Percentiles rank a stretch among this genome's conserved stretches.
These are phyloP conservation scores for Anoura caudifer DNA, from an alignment of 2,113 vertebrate genomes.

Conservation along the genomic window DNA sequence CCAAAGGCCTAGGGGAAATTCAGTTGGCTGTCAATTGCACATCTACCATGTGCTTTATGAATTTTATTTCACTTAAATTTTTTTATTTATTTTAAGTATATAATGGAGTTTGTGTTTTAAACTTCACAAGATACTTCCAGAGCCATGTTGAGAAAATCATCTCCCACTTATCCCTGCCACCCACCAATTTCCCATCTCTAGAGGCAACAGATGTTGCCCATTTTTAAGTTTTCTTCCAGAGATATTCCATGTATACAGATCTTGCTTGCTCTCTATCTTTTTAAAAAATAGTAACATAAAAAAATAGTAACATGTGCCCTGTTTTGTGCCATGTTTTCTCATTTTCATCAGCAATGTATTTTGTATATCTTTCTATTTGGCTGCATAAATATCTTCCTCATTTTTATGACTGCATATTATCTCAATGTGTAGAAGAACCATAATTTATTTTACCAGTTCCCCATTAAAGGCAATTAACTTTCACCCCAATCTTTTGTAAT, in stretches of 20 bases:
- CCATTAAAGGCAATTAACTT: neutral
- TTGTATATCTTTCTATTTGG: neutral
- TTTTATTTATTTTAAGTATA: neutral
- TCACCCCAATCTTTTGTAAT: neutral
- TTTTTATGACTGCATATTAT: neutral
- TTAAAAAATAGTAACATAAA: neutral
- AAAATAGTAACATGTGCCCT: neutral
- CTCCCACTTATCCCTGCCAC: neutral
- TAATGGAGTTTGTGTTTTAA: neutral
- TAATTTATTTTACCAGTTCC: neutral
- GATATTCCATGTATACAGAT: neutral
- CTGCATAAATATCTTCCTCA: neutral
- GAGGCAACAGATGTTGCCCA: neutral
- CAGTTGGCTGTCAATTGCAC: neutral
- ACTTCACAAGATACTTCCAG: slow-evolving; percentile 2
- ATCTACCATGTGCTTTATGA: neutral
- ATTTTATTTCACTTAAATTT: neutral
- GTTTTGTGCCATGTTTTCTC: neutral
- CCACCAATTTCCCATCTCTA: neutral
- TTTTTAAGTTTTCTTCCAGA: neutral
- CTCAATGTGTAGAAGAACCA: neutral
- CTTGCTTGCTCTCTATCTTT: neutral
- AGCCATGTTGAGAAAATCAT: neutral
- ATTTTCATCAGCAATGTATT: neutral
- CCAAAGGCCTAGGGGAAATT: neutral